Conservation (phyloP, 92 coral and sea anemone genomes). For the Plumapathes pennacea region DNA sequence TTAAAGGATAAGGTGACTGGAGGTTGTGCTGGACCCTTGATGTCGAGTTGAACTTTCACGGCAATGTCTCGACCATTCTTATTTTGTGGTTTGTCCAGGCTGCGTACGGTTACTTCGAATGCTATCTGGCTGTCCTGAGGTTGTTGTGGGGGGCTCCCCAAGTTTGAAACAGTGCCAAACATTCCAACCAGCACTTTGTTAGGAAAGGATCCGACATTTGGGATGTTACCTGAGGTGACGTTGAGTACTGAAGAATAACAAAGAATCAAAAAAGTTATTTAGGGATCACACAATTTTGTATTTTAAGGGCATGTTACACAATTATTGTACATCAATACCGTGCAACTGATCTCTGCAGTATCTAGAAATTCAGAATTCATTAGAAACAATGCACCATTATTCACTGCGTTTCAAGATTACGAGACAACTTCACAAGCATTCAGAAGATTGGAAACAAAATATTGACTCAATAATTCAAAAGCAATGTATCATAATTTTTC, state of each 20-base stretch:
- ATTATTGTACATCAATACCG: background rate
- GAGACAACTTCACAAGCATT: too few relatives aligned
- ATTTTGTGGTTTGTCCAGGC: background rate
- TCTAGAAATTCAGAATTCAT: too few relatives aligned
- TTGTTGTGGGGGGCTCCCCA: slow-evolving; percentile 33
- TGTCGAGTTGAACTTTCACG: background rate
- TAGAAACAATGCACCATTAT: too few relatives aligned
- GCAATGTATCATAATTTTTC: too few relatives aligned
- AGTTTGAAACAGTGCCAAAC: slow-evolving; percentile 51
- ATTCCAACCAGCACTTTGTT: slow-evolving; percentile 26
- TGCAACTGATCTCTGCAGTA: too few relatives aligned
- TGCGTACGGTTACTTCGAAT: slow-evolving; percentile 7
- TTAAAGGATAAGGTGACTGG: background rate
- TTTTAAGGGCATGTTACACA: background rate
- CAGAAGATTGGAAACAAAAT: too few relatives aligned
- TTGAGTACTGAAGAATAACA: slow-evolving; percentile 4
- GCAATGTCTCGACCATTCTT: background rate
- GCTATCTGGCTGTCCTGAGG: slow-evolving; percentile 3
- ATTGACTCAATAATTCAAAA: too few relatives aligned
- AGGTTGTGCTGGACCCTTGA: slow-evolving; percentile 2
- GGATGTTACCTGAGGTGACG: slow-evolving; percentile 31
- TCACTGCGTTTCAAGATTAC: too few relatives aligned
- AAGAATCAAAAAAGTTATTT: background rate
- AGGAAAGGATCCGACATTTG: slow-evolving; percentile 10
- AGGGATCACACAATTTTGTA: too few relatives aligned